A percentile compares a stretch with the other conserved stretches of the same genome.
Conservation (phyloP, 2,888 invertebrate genomes). For the Rhagonycha fulva region DNA sequence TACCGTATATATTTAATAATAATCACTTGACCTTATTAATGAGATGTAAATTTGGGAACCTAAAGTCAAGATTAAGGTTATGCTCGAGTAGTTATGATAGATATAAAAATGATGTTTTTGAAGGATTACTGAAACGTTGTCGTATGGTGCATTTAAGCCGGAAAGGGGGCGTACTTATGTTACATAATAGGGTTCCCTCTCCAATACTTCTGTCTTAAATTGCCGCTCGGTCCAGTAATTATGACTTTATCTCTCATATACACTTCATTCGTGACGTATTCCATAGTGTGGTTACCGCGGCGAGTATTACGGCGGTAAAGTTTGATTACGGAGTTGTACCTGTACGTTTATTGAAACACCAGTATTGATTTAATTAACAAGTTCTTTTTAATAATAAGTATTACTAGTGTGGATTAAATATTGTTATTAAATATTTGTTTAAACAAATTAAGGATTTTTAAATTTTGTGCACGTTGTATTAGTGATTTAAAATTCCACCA, state of each 20-base stretch:
- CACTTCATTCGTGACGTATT: slow-evolving; percentile 24
- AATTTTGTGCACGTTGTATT: slow-evolving; percentile 22
- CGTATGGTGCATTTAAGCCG: slow-evolving; percentile 15
- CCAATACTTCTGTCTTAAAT: slow-evolving; percentile 31
- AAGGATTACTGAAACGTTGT: not conserved
- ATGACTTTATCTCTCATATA: slow-evolving; percentile 33
- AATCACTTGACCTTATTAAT: not conserved
- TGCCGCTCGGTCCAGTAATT: slow-evolving; percentile 32
- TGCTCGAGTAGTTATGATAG: not conserved
- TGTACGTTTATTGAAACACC: slow-evolving; percentile 16
- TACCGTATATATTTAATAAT: not conserved
- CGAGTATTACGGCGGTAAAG: slow-evolving; percentile 16
- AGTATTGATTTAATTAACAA: slow-evolving; percentile 8
- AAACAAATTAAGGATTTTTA: not conserved
- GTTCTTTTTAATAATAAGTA: not conserved
- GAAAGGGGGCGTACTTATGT: slow-evolving; percentile 29
- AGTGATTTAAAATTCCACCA: slow-evolving; percentile 8
- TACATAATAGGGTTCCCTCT: slow-evolving; percentile 29
- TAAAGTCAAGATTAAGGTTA: not conserved
- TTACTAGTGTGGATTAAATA: not conserved
- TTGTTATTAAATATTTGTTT: not conserved
- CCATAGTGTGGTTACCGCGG: slow-evolving; percentile 6
- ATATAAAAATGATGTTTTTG: not conserved
- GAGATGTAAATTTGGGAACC: not conserved
- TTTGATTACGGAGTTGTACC: slow-evolving; percentile 21